Percentiles rank a stretch among this genome's conserved stretches.
phyloP scores from a whole-genome alignment of 2,888 invertebrate species.

The Aspidiotus rigidus region DNA sequence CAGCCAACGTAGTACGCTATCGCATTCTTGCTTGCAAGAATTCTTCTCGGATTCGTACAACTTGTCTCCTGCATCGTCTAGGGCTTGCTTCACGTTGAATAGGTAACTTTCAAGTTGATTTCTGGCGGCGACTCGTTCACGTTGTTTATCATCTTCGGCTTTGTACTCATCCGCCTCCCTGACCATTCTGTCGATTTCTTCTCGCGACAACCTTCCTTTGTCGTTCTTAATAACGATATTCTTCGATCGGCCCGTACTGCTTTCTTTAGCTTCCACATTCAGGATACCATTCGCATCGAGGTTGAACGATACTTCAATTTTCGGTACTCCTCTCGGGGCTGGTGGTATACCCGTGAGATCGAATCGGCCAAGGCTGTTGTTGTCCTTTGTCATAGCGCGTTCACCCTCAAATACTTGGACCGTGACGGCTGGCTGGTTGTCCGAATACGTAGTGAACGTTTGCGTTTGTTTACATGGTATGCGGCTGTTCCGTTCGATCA shows the following conservation, averaged over 20 bases:
- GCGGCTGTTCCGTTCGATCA: slow-evolving; percentile 46
- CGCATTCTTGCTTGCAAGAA: too few relatives aligned
- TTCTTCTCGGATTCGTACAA: too few relatives aligned
- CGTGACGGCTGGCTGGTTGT: slow-evolving; percentile 48
- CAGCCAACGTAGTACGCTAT: slow-evolving; percentile 45
- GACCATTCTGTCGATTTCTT: slow-evolving; percentile 47
- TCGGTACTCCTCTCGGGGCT: slow-evolving; percentile 69
- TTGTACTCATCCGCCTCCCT: slow-evolving; percentile 43
- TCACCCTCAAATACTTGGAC: slow-evolving; percentile 44
- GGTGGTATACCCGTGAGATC: slow-evolving; percentile 50
- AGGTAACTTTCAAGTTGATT: slow-evolving; percentile 45
- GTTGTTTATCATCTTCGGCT: slow-evolving; percentile 43
- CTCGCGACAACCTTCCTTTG: too few relatives aligned
- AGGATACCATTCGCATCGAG: slow-evolving; percentile 47
- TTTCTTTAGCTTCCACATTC: slow-evolving; percentile 44
- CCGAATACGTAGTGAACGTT: slow-evolving; percentile 48
- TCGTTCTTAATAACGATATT: too few relatives aligned
- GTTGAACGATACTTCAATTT: slow-evolving; percentile 70
- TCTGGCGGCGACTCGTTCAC: slow-evolving; percentile 44
- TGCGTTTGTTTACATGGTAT: slow-evolving; percentile 57
- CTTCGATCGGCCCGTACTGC: slow-evolving; percentile 46
- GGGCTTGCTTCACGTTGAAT: slow-evolving; percentile 43
- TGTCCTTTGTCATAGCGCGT: slow-evolving; percentile 72
- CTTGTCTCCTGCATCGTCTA: too few relatives aligned
- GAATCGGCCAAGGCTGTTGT: slow-evolving; percentile 52